These are phyloP conservation scores for Zaprionus africanus DNA, from an alignment of 1,140 invertebrate species.

Conservation along the genomic window DNA sequence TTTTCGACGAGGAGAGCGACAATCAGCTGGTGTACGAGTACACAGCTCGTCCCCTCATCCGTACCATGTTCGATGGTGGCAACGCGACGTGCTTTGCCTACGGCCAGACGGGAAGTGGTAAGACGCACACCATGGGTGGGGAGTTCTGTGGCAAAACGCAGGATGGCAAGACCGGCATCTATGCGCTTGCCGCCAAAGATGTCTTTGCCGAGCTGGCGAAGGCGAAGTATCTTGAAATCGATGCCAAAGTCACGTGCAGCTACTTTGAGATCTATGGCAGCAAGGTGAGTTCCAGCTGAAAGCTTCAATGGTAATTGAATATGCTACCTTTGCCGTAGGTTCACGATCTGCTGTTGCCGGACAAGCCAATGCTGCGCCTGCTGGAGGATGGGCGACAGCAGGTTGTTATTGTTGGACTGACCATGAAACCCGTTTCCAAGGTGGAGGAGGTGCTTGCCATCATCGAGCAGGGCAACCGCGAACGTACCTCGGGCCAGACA, in stretches of 20 bases:
- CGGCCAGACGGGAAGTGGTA: conserved; percentile 97
- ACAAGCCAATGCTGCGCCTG: conserved; percentile 96
- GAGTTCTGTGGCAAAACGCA: conserved; percentile 92
- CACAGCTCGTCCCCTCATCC: conserved; percentile 95
- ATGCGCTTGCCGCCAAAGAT: conserved; percentile 94
- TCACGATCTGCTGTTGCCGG: conserved; percentile 95
- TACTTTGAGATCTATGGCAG: conserved; percentile 96
- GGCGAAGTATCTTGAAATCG: conserved; percentile 89
- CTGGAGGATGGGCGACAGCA: conserved; percentile 95
- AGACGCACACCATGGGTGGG: conserved; percentile 96
- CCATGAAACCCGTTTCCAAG: conserved; percentile 91
- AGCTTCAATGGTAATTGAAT: background rate
- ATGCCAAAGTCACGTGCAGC: conserved; percentile 92
- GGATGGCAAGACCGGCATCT: conserved; percentile 93
- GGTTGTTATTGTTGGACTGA: conserved; percentile 97
- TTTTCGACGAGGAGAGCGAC: conserved; percentile 97
- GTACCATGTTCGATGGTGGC: conserved; percentile 97
- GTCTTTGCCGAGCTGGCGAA: conserved; percentile 92
- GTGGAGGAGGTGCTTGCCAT: conserved; percentile 94
- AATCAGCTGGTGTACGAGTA: conserved; percentile 99
- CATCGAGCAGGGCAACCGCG: conserved; percentile 92
- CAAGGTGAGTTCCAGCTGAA: background rate
- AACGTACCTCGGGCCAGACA: conserved; percentile 95
- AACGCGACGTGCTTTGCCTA: conserved; percentile 99
- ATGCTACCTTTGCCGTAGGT: conserved; percentile 86